A percentile compares a stretch with the other conserved stretches of the same genome.
phyloP scores from a whole-genome alignment of 2,113 vertebrate species.

The Chrysochloris asiatica region DNA sequence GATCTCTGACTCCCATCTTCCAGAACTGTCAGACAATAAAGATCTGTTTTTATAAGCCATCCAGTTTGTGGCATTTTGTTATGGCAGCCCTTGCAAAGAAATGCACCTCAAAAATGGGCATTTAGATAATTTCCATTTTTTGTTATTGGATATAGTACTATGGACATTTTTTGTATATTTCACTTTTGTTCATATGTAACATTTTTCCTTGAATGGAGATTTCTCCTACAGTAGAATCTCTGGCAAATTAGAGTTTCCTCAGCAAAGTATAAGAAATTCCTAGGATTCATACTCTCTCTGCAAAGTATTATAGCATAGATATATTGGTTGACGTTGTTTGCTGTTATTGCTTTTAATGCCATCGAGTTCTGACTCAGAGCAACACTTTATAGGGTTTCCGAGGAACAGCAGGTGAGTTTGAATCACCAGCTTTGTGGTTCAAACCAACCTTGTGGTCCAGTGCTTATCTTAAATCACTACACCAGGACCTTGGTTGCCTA shows the following conservation, averaged over 20 bases:
- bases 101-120: background rate
- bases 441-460: too few relatives aligned
- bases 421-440: too few relatives aligned
- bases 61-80: background rate
- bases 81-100: background rate
- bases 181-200: too few relatives aligned
- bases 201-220: background rate
- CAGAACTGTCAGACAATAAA: background rate
- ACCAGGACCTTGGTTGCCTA: background rate
- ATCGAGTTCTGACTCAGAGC: too few relatives aligned
- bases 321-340: background rate
- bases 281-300: background rate
- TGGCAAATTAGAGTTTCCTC: background rate
- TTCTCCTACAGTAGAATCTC: background rate
- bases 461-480: too few relatives aligned
- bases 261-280: background rate
- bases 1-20: background rate
- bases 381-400: too few relatives aligned
- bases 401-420: too few relatives aligned
- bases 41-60: background rate
- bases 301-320: constrained; percentile 24
- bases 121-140: background rate
- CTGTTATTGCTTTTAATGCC: too few relatives aligned
- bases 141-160: background rate
- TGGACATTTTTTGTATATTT: background rate